Conservation (phyloP, 2,113 vertebrate species). For the Orientallactaga bullata region DNA sequence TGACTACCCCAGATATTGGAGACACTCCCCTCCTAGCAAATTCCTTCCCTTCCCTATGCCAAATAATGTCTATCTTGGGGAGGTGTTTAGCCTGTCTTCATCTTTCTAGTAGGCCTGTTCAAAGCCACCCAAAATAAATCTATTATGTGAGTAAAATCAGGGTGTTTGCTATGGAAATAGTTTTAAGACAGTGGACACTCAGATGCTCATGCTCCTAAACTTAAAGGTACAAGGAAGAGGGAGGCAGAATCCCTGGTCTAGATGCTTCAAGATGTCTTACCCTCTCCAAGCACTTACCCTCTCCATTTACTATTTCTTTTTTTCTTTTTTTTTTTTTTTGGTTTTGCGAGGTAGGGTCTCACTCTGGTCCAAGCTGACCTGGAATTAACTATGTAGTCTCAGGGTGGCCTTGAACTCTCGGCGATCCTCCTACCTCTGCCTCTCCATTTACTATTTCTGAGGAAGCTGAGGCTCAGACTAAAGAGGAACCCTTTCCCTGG, state of each 20-base stretch:
- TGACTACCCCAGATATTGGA: too few relatives aligned
- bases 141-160: conserved; percentile 35
- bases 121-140: neutral
- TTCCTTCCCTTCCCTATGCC: conserved; percentile 14
- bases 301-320: neutral
- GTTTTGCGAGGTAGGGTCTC: too few relatives aligned
- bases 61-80: neutral
- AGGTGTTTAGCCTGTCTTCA: neutral
- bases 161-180: neutral
- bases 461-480: conserved; percentile 19
- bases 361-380: too few relatives aligned
- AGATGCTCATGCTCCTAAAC: neutral
- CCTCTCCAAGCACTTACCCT: neutral
- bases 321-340: too few relatives aligned
- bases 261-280: neutral
- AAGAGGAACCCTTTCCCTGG: neutral
- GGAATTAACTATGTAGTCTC: too few relatives aligned
- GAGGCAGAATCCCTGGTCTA: neutral
- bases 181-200: conserved; percentile 32
- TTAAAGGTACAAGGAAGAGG: neutral
- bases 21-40: neutral
- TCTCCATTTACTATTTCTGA: neutral
- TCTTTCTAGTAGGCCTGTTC: conserved; percentile 14
- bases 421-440: too few relatives aligned
- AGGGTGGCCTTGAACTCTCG: too few relatives aligned